Evolutionary conservation across 23 tunicate genomes (phyloP), one percentile per base, ranked within the genome.

Genomic region (Styela plicata): DNA sequence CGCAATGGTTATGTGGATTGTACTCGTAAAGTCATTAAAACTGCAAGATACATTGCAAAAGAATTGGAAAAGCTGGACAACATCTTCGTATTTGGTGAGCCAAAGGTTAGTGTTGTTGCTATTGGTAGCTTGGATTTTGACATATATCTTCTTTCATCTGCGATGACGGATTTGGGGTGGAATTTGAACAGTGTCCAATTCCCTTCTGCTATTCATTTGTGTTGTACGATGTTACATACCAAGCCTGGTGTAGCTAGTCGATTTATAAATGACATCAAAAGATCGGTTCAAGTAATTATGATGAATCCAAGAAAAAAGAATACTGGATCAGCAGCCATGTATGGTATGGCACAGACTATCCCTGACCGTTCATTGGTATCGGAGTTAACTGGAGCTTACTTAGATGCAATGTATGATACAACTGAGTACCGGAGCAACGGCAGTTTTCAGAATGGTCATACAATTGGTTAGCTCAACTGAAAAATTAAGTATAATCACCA

Each of bases 151-250:
- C 88, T 94, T 30, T 86, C 91, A 20, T 64, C 88, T 22, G 91
- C 79, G 0, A 85, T 94, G 25, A 84, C 79, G 7, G 65, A 83
- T 2, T 62, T 69, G 26, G 91, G 91, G n/a, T 94, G 98, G 98
- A 94, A 89, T 67, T 76, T 94, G 18, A 89, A 86, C 62, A 79
- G 74, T 36, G 69, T 94, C 26, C 98, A 94, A 68, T 89, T 89
- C 52, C 98, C 98, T 7, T 74, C 98, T 31, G 91, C 96, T 79
- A 94, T 94, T 63, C 98, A 94, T 68, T 30, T 94, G 21, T 86
- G 91, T 73, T 80, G 86, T 63, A 86, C 95, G 27, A 67, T 89
- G 81, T 85, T 86, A 25, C 94, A 89, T 65, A 89, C 95, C 16
- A 52, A 86, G 52, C 86, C 85, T 1, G 98, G 98, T 33, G 95